Percentiles rank a stretch among this genome's conserved stretches.
phyloP scores from a whole-genome alignment of 2,797 vertebrate genomes.

The Podarcis lilfordi region DNA sequence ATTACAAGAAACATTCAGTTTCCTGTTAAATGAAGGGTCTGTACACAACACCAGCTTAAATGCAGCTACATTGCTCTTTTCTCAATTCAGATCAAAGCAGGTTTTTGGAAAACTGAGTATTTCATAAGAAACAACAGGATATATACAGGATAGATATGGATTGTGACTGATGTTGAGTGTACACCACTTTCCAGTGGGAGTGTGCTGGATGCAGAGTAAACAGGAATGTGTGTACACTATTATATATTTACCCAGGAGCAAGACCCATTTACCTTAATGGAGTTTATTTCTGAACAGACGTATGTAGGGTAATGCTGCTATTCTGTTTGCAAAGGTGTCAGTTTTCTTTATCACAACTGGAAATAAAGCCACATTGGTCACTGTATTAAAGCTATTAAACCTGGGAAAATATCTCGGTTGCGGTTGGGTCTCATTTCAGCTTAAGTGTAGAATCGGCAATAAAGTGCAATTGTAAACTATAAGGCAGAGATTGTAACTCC shows the following conservation, averaged over 20 bases:
- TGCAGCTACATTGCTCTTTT: too few relatives aligned
- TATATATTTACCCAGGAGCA: neutral
- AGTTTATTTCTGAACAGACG: neutral
- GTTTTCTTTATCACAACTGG: constrained; percentile 46
- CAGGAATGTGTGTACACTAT: too few relatives aligned
- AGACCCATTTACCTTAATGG: neutral
- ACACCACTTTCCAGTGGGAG: too few relatives aligned
- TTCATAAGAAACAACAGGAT: too few relatives aligned
- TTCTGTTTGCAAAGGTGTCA: neutral
- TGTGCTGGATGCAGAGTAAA: too few relatives aligned
- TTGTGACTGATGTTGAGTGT: too few relatives aligned
- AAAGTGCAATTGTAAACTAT: constrained; percentile 35
- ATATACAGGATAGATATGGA: too few relatives aligned
- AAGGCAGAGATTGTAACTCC: constrained; percentile 13
- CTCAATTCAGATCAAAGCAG: too few relatives aligned
- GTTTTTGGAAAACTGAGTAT: too few relatives aligned
- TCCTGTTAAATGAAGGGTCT: neutral
- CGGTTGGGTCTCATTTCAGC: constrained; percentile 45
- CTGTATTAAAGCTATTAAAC: constrained; percentile 55
- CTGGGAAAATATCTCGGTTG: constrained; percentile 35
- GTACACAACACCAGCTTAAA: too few relatives aligned
- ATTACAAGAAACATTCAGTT: neutral
- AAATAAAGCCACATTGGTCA: constrained; percentile 51
- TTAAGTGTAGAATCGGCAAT: constrained; percentile 51
- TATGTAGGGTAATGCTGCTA: neutral